Conservation (phyloP, 2,113 vertebrate genomes). For the Tapirus terrestris region DNA sequence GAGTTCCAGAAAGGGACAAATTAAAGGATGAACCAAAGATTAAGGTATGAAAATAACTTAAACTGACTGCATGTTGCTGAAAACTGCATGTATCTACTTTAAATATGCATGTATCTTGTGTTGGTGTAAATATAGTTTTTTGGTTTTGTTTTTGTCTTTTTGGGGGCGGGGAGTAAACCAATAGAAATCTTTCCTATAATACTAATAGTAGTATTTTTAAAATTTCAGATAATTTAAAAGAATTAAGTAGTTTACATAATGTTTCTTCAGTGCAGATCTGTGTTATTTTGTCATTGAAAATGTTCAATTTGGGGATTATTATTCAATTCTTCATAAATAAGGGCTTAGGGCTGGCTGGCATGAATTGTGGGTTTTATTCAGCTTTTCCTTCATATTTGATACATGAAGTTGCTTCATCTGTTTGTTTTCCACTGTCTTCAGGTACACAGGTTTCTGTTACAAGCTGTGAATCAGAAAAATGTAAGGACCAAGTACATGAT, state of each 20-base stretch:
- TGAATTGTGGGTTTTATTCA: constrained; percentile 72
- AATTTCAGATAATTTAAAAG: constrained; percentile 44
- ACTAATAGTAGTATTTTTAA: background rate
- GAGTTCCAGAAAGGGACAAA: constrained; percentile 92
- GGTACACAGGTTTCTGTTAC: constrained; percentile 84
- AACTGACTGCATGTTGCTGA: constrained; percentile 31
- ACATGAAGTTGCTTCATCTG: constrained; percentile 81
- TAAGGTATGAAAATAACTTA: constrained; percentile 89
- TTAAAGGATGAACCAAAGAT: constrained; percentile 98
- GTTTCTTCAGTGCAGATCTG: constrained; percentile 48
- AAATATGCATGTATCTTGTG: constrained; percentile 63
- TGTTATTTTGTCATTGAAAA: constrained; percentile 52
- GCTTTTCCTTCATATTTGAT: constrained; percentile 81
- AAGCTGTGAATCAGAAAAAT: constrained; percentile 84
- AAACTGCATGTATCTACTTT: constrained; percentile 64
- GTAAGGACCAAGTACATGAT: constrained; percentile 80
- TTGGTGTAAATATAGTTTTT: constrained; percentile 53
- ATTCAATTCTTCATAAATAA: constrained; percentile 59
- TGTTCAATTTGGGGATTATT: constrained; percentile 48
- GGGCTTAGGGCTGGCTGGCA: constrained; percentile 72
- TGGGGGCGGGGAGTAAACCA: background rate
- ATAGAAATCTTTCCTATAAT: constrained; percentile 31
- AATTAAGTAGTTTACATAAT: constrained; percentile 48
- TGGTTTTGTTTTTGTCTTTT: constrained; percentile 55
- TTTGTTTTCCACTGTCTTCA: constrained; percentile 84